These are phyloP conservation scores for Prietella phreatophila DNA, from an alignment of 2,113 vertebrate genomes.

Conservation along the genomic window DNA sequence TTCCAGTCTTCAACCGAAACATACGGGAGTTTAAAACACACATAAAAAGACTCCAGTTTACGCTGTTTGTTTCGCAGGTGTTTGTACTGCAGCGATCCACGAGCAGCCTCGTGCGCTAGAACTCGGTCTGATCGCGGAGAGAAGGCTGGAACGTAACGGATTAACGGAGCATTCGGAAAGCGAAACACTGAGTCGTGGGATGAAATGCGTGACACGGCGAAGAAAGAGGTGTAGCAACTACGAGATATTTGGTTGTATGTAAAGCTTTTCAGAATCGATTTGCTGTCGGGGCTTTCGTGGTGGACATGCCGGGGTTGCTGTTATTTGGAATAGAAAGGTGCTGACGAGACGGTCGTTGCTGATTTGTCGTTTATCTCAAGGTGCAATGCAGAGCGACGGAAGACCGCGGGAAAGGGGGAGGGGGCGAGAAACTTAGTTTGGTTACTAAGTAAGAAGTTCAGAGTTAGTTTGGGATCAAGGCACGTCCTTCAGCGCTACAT, in stretches of 20 bases:
- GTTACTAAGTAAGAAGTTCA: background rate
- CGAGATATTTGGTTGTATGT: conserved; percentile 35
- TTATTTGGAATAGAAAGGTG: conserved; percentile 20
- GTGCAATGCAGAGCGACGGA: conserved; percentile 9
- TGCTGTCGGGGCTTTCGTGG: background rate
- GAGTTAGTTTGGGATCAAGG: background rate
- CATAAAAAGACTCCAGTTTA: conserved; percentile 14
- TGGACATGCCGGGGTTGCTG: background rate
- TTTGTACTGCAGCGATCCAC: background rate
- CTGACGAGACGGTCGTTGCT: background rate
- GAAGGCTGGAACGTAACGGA: background rate
- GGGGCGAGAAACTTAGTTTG: background rate
- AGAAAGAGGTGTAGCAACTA: background rate
- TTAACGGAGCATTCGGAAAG: background rate
- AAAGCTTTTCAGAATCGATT: conserved; percentile 23
- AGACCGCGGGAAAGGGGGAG: background rate
- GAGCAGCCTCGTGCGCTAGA: background rate
- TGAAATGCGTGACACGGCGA: background rate
- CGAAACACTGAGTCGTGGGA: conserved; percentile 1
- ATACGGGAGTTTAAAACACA: background rate
- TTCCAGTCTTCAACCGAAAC: background rate
- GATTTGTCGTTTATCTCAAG: conserved; percentile 9
- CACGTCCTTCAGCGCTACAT: background rate
- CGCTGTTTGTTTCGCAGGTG: background rate
- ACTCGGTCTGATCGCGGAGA: conserved; percentile 5